Base-by-base conservation (phyloP, 2,797 vertebrate genomes). In the Hybognathus amarus region DNA sequence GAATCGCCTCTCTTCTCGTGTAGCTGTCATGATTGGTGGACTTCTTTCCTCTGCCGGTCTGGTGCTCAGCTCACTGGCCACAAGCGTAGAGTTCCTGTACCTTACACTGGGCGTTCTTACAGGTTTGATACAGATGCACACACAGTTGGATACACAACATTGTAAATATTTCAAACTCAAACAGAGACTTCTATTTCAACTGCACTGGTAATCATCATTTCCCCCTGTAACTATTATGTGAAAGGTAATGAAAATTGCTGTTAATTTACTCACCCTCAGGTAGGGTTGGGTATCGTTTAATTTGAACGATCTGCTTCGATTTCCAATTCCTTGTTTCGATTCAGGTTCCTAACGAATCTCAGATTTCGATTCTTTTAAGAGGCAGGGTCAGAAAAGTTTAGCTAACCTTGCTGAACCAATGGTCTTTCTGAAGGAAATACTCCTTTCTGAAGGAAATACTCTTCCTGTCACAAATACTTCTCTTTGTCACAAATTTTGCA, bases 41-140 rank as follows among this genome's bases (percentile, higher is more conserved):
- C 83, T 98, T 73, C 94, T 99, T 86, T 96, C 98, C 5, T 96
- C 97, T 79, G 84, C 92, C 47, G 98, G 97, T 79, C 93, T 99
- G 83, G 90, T 99, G 89, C 33, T 99, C 89, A 95, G 97, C 90
- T 97, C 97, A 61, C 97, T 99, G 0, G 96, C 97, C 83, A 92
- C 96, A 86, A 96, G 93, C 45, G 92, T 99, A 92, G 96, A 97
- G 87, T 96, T 96, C 88, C 95, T 99, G 70, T 99, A 99, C 90
- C 87, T 96, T 78, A 96, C 94, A 0, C 87, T 98, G 89, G 97
- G 98, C 87, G 54, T 87, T 52, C 71, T 89, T 64, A 86, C 88
- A 87, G 93, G 93, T 94, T 24, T 75, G 77, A 67, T 50, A 66
- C 18, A 73, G 30, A 77, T 22, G 1, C 24, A 52, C 52, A 69